A percentile compares a stretch with the other conserved stretches of the same genome.
phyloP scores from a whole-genome alignment of 2,113 vertebrate species.

The Albula goreensis region DNA sequence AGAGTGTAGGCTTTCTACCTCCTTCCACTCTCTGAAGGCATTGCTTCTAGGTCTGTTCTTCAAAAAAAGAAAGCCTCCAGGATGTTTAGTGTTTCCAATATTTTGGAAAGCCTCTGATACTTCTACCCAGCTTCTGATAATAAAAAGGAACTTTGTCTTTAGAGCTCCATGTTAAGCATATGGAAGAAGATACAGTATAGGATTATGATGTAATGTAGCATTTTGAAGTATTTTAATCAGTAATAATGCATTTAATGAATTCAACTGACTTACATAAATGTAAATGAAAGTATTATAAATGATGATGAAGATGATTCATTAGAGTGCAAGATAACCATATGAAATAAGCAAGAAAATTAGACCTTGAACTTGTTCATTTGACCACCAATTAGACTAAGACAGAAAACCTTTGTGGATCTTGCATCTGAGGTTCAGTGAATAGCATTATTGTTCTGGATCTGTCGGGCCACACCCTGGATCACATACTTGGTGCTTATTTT shows the following conservation, averaged over 20 bases:
- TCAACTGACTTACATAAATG: not conserved
- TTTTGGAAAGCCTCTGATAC: too few relatives aligned
- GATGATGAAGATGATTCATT: too few relatives aligned
- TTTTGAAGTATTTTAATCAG: not conserved
- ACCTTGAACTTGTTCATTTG: not conserved
- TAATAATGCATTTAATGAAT: not conserved
- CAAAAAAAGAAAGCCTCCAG: too few relatives aligned
- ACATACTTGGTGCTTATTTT: not conserved
- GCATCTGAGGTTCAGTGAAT: not conserved
- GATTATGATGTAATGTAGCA: not conserved
- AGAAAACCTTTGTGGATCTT: not conserved
- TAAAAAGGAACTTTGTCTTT: not conserved
- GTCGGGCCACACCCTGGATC: not conserved
- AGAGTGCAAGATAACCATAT: too few relatives aligned
- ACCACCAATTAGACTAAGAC: not conserved
- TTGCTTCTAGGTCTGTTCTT: too few relatives aligned
- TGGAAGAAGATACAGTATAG: not conserved
- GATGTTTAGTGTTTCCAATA: too few relatives aligned
- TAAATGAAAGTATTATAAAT: not conserved
- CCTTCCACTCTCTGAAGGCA: too few relatives aligned
- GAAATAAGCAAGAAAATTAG: too few relatives aligned
- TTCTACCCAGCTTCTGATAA: not conserved
- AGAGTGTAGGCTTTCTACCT: too few relatives aligned
- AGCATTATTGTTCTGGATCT: not conserved
- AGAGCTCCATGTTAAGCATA: not conserved